Evolutionary conservation across 2,888 invertebrate genomes (phyloP).

Genomic region (Troides helena): DNA sequence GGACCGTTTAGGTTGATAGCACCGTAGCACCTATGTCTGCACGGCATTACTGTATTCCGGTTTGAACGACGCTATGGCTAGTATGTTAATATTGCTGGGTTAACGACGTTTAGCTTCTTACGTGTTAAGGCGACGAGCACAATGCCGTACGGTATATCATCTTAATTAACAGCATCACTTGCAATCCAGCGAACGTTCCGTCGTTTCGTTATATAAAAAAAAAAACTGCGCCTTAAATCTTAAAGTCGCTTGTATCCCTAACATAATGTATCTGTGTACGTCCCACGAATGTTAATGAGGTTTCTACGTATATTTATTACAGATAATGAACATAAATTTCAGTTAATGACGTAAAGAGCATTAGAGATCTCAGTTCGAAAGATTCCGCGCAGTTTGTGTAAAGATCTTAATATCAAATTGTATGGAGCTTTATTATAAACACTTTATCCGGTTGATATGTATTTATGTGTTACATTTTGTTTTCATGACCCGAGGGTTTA

Average conservation of each 20-base stretch:
- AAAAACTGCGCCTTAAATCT: slow-evolving; percentile 8
- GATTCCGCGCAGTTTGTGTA: slow-evolving; percentile 11
- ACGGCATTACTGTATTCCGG: too few species aligned
- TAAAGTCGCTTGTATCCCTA: slow-evolving; percentile 6
- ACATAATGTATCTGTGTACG: slow-evolving; percentile 17
- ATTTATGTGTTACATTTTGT: slow-evolving; percentile 3
- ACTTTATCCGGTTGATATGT: slow-evolving; percentile 2
- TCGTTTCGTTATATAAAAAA: not conserved
- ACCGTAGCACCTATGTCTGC: too few species aligned
- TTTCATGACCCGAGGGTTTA: slow-evolving; percentile 8
- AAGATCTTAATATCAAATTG: slow-evolving; percentile 29
- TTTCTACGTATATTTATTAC: slow-evolving; percentile 33
- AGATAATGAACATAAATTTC: slow-evolving; percentile 33
- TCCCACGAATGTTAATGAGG: slow-evolving; percentile 29
- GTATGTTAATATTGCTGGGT: too few species aligned
- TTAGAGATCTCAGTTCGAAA: slow-evolving; percentile 14
- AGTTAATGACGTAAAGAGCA: slow-evolving; percentile 32
- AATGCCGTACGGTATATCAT: too few species aligned
- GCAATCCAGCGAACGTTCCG: too few species aligned
- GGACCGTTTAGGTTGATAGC: too few species aligned
- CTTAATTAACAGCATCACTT: too few species aligned
- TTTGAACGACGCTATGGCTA: too few species aligned
- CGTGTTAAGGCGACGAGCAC: too few species aligned
- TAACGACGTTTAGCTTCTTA: too few species aligned
- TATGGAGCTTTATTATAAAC: slow-evolving; percentile 9